These are phyloP conservation scores for Pimephales promelas DNA, from an alignment of 2,113 vertebrate species.

Conservation along the genomic window DNA sequence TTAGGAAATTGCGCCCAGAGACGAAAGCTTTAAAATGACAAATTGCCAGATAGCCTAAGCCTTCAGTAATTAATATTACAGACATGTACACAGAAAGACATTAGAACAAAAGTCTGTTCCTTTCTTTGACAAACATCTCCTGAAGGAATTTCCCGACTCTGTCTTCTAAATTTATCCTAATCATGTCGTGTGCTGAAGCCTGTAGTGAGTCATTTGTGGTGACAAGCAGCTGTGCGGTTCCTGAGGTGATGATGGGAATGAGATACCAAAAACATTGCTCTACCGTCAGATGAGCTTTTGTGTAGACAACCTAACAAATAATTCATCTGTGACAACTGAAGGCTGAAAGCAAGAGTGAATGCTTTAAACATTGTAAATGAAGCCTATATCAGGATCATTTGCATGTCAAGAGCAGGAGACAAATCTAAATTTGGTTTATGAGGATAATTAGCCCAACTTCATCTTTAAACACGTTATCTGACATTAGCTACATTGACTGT, in stretches of 20 bases:
- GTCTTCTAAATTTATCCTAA: constrained; percentile 9
- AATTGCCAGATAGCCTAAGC: background rate
- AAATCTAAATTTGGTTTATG: no score
- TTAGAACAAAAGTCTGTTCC: background rate
- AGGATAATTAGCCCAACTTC: no score
- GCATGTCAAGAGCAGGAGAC: background rate
- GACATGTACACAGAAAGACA: background rate
- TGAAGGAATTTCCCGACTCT: background rate
- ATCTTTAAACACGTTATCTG: no score
- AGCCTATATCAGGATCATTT: background rate
- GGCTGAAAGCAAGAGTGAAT: background rate
- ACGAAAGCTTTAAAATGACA: background rate
- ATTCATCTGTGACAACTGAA: constrained; percentile 8
- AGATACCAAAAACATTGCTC: background rate
- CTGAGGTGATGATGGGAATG: constrained; percentile 28
- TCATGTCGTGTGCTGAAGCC: background rate
- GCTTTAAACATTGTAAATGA: no score
- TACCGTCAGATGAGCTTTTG: constrained; percentile 7
- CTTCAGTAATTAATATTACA: background rate
- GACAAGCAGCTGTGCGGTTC: constrained; percentile 24
- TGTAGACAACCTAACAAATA: background rate
- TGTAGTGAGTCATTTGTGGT: background rate
- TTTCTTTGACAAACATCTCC: background rate
- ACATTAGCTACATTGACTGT: no score
- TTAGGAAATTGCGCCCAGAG: background rate